Base-by-base conservation (phyloP, 1,140 invertebrate genomes). In the Lepeophtheirus salmonis region DNA sequence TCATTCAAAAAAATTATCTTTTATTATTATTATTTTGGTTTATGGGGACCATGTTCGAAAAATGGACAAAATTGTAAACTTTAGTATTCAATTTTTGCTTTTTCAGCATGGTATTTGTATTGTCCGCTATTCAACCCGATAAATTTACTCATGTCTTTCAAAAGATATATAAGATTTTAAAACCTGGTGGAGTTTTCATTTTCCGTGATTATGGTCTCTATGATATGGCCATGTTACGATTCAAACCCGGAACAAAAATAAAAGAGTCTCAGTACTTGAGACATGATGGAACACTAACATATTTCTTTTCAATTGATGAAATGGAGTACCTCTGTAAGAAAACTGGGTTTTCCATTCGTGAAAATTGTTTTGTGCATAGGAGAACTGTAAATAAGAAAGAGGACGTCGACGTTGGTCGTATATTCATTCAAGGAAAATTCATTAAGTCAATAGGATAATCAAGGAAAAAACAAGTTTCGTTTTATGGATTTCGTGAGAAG, bases 161-260 rank as follows among this genome's bases (percentile, higher is more conserved):
- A 51, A 89, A 86, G 71, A 69, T 91, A 2, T 79, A 72, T 64
- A 69, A 75, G 62, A 70, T 84, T 4, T 71, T 97, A 0, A 81
- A 80, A 63, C 83, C 81, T 0, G 87, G 83, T 17, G 94, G 91
- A 14, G 68, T 86, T 26, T 68, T 98, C 2, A 70, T 97, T 2
- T 89, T 98, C 66, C 73, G 96, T 66, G 96, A 99, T 74, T 99
- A 99, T 73, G 95, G 91, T 0, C 71, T 91, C n/a, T 90, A 95
- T 69, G 96, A 99, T 72, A 87, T 97, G 82, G 88, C 95, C 1
- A 94, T 97, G 71, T 67, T 99, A 1, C 74, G 94, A 54, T 97
- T 97, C 70, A 83, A 88, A 64, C 79, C 86, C 2, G 90, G 90
- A 0, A 82, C 87, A 68, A 96, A 97, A 72, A 86, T 97, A 62